Evolutionary conservation across 2,113 vertebrate species (phyloP).

Genomic region (Ictalurus punctatus): DNA sequence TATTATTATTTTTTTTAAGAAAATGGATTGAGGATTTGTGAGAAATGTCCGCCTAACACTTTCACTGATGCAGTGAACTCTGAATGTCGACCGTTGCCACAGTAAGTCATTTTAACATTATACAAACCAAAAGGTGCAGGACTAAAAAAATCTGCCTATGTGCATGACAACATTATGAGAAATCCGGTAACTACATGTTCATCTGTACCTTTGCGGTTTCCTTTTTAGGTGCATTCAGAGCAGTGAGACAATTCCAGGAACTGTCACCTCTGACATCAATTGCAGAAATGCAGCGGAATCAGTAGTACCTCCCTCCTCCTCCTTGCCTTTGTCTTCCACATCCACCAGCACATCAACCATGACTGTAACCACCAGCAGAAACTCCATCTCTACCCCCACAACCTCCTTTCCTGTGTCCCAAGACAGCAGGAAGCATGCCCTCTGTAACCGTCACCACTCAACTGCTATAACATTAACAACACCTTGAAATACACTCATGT

Average conservation of each 20-base stretch:
- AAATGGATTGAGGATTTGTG: neutral
- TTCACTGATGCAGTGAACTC: neutral
- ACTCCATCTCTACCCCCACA: neutral
- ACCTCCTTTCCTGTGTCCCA: neutral
- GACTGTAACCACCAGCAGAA: neutral
- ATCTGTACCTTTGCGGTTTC: neutral
- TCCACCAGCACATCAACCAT: neutral
- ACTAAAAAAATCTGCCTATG: neutral
- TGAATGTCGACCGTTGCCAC: neutral
- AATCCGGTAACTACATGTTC: neutral
- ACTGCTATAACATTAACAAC: neutral
- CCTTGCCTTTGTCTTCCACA: neutral
- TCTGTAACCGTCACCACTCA: neutral
- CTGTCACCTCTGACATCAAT: conserved; percentile 9
- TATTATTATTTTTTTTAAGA: neutral
- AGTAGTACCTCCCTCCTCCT: neutral
- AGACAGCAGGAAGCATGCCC: neutral
- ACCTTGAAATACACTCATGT: neutral
- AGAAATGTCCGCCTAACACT: neutral
- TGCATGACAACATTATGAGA: neutral
- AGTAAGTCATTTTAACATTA: conserved; percentile 12
- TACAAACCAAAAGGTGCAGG: neutral
- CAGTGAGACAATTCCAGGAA: conserved; percentile 5
- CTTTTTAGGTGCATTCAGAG: conserved; percentile 16
- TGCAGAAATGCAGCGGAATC: neutral